phyloP scores from a whole-genome alignment of 2,113 vertebrate species.

The Lampris incognitus region DNA sequence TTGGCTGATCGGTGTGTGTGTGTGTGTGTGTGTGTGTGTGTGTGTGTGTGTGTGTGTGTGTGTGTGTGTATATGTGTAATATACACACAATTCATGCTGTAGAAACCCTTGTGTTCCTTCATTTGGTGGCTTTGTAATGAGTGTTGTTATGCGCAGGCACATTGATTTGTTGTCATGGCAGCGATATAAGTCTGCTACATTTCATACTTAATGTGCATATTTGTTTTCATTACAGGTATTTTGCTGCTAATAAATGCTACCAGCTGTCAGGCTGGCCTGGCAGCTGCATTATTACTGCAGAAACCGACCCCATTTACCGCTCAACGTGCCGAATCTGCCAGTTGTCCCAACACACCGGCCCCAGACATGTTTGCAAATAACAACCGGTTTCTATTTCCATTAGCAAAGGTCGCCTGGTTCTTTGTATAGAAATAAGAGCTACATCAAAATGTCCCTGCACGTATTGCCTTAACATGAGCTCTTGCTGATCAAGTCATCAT shows the following conservation, averaged over 20 bases:
- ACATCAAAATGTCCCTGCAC: not conserved
- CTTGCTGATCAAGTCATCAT: too few relatives aligned
- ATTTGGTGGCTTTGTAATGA: constrained; percentile 5
- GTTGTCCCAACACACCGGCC: not conserved
- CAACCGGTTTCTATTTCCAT: constrained; percentile 1
- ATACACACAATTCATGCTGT: not conserved
- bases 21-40: not conserved
- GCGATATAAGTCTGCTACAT: constrained; percentile 8
- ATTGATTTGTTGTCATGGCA: constrained; percentile 25
- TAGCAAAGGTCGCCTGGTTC: not conserved
- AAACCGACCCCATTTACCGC: constrained; percentile 18
- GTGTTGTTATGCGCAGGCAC: not conserved
- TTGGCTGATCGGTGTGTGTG: too few relatives aligned
- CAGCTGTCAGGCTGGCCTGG: constrained; percentile 25
- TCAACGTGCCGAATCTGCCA: constrained; percentile 1
- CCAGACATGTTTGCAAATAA: constrained; percentile 15
- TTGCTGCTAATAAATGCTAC: constrained; percentile 40
- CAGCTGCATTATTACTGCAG: constrained; percentile 11
- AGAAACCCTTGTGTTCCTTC: not conserved
- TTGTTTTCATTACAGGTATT: constrained; percentile 31
- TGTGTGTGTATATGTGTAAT: not conserved
- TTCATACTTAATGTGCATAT: constrained; percentile 32
- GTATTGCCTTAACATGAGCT: not conserved
- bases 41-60: too few relatives aligned
- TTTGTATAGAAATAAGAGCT: not conserved